Conservation (phyloP, 1,140 invertebrate genomes). For the Aphelenchoides fujianensis region DNA sequence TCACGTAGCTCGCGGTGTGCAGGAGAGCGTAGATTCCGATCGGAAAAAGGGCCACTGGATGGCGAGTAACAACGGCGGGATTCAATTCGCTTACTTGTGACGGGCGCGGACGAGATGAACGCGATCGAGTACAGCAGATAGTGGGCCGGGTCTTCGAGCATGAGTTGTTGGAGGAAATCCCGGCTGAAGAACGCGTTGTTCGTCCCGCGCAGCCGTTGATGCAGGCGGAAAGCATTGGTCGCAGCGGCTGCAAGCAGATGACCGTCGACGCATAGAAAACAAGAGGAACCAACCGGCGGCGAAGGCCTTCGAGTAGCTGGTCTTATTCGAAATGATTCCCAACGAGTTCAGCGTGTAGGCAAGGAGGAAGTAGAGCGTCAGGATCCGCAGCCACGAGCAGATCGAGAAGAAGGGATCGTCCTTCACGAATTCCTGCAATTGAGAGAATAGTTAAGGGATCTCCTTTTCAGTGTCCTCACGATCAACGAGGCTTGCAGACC, state of each 20-base stretch:
- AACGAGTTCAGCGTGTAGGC: slow-evolving; percentile 32
- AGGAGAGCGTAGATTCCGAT: slow-evolving; percentile 40
- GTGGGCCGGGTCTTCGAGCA: slow-evolving; percentile 69
- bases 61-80: slow-evolving; percentile 15
- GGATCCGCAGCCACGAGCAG: slow-evolving; percentile 30
- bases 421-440: slow-evolving; percentile 40
- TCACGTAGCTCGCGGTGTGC: slow-evolving; percentile 30
- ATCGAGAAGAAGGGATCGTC: slow-evolving; percentile 23
- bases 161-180: slow-evolving; percentile 35
- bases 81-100: slow-evolving; percentile 64
- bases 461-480: background rate
- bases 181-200: slow-evolving; percentile 39
- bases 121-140: slow-evolving; percentile 90
- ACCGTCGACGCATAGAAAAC: background rate
- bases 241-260: slow-evolving; percentile 71
- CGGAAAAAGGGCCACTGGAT: slow-evolving; percentile 45
- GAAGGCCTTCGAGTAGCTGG: slow-evolving; percentile 44
- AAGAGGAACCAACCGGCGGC: slow-evolving; percentile 32
- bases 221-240: slow-evolving; percentile 83
- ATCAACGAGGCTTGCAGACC: background rate
- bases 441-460: background rate
- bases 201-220: slow-evolving; percentile 78
- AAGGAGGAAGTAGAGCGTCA: slow-evolving; percentile 44
- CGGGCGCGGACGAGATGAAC: slow-evolving; percentile 81
- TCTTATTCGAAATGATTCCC: background rate